A percentile compares a stretch with the other conserved stretches of the same genome.
Evolutionary conservation across 2,797 vertebrate genomes (phyloP).

Genomic region (Merluccius polli): DNA sequence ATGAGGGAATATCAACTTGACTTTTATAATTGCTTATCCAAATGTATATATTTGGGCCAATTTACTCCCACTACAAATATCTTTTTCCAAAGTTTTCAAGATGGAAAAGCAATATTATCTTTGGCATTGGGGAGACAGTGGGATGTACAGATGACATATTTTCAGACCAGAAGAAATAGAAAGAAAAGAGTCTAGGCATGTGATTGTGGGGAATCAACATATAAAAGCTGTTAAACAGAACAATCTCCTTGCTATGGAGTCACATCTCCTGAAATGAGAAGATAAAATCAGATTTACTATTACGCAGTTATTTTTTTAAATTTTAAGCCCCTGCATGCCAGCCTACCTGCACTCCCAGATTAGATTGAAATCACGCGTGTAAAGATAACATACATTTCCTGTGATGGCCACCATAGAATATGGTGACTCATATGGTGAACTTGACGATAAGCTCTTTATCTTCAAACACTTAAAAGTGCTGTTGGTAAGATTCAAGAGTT

Average conservation of each 20-base stretch:
- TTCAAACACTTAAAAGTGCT: background rate
- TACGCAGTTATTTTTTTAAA: background rate
- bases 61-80: background rate
- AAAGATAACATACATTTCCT: background rate
- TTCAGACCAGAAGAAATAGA: background rate
- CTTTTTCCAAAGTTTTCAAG: background rate
- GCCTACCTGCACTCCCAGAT: background rate
- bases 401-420: background rate
- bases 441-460: background rate
- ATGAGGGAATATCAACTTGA: background rate
- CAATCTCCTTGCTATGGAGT: background rate
- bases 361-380: background rate
- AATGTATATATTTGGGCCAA: background rate
- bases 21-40: background rate
- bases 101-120: background rate
- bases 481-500: background rate
- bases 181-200: background rate
- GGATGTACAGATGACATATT: background rate
- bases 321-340: background rate
- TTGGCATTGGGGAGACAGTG: background rate
- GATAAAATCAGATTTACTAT: background rate
- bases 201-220: background rate
- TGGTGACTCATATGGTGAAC: background rate
- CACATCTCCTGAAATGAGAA: background rate
- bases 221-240: background rate